A percentile compares a stretch with the other conserved stretches of the same genome.
These are phyloP conservation scores for Heliopora coerulea DNA, from an alignment of 92 coral and sea anemone species.

Conservation along the genomic window DNA sequence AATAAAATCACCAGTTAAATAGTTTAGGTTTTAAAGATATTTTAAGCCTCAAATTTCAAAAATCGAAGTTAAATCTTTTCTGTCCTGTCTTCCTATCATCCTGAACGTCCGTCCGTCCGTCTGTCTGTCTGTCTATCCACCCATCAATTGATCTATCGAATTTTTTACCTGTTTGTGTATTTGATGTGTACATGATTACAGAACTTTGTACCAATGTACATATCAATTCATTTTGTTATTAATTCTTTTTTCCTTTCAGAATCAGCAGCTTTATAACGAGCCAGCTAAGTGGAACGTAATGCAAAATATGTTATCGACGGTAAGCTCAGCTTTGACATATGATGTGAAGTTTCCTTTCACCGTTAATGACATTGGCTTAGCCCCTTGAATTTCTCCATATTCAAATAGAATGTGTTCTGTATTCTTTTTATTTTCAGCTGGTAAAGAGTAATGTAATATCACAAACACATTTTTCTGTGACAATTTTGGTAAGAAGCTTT, in stretches of 20 bases:
- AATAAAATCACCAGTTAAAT: no score
- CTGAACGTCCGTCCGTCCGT: no score
- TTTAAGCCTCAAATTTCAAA: no score
- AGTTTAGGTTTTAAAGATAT: no score
- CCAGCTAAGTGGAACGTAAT: slow-evolving; percentile 71
- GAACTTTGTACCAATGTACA: no score
- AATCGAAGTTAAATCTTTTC: no score
- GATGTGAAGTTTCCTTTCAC: background rate
- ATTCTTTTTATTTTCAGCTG: slow-evolving; percentile 12
- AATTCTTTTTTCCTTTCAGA: slow-evolving; percentile 50
- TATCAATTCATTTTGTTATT: no score
- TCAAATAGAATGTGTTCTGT: background rate
- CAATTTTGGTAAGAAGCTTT: slow-evolving; percentile 40
- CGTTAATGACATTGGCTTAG: background rate
- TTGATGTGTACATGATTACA: no score
- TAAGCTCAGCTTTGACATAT: slow-evolving; percentile 37
- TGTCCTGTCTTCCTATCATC: no score
- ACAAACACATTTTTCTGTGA: slow-evolving; percentile 27
- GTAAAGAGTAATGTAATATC: slow-evolving; percentile 35
- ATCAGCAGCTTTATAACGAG: slow-evolving; percentile 83
- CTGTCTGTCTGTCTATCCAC: background rate
- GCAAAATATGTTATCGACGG: slow-evolving; percentile 86
- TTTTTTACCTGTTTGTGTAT: background rate
- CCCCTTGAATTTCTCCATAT: background rate
- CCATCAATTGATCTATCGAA: background rate